These are phyloP conservation scores for Isichthys henryi DNA, from an alignment of 2,113 vertebrate genomes.

Conservation along the genomic window DNA sequence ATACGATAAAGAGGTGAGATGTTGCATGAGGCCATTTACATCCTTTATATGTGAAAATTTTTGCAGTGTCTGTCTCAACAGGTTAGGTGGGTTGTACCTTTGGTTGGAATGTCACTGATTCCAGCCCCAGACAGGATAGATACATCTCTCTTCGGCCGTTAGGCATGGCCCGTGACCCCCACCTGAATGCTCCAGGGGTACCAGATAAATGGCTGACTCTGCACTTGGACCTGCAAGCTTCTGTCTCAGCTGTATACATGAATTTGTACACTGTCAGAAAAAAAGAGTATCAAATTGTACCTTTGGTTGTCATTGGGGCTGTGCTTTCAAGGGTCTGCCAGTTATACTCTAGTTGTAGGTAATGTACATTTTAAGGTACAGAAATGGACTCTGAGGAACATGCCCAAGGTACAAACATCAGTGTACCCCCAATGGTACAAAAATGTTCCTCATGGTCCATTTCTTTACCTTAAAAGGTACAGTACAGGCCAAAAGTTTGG, in stretches of 20 bases:
- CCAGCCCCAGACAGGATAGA: background rate
- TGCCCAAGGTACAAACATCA: too few relatives aligned
- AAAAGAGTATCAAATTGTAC: too few relatives aligned
- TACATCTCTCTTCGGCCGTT: background rate
- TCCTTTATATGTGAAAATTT: background rate
- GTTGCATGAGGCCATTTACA: background rate
- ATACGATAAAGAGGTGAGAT: background rate
- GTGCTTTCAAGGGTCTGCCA: too few relatives aligned
- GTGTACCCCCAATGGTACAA: too few relatives aligned
- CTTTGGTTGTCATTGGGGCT: too few relatives aligned
- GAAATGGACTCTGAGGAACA: too few relatives aligned
- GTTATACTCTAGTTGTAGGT: too few relatives aligned
- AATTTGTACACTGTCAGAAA: background rate
- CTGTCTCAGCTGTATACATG: background rate
- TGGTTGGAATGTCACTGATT: background rate
- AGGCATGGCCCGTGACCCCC: background rate
- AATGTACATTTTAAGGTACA: too few relatives aligned
- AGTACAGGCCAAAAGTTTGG: too few relatives aligned
- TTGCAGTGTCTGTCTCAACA: background rate
- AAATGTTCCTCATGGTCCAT: too few relatives aligned
- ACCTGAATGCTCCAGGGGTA: background rate
- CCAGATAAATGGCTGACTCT: background rate
- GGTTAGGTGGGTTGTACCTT: background rate
- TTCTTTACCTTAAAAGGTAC: too few relatives aligned
- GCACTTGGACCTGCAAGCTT: background rate